phyloP scores from a whole-genome alignment of 2,888 invertebrate genomes.

The Torymus auratus region DNA sequence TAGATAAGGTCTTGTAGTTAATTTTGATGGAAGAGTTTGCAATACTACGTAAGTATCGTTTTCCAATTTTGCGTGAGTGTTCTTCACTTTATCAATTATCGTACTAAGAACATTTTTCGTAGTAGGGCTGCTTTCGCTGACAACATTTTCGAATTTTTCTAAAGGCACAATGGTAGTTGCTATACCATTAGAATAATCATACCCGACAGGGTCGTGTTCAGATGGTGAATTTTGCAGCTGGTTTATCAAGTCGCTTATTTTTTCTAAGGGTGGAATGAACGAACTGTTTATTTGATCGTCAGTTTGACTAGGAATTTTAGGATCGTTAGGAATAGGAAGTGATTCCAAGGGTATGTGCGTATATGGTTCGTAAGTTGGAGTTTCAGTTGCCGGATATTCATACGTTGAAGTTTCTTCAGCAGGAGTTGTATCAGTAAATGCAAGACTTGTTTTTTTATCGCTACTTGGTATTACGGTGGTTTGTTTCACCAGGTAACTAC shows the following conservation, averaged over 20 bases:
- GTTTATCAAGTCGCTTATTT: slow-evolving; percentile 52
- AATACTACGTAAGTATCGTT: slow-evolving; percentile 33
- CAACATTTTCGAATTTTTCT: slow-evolving; percentile 37
- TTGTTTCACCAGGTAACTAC: slow-evolving; percentile 21
- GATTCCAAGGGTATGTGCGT: slow-evolving; percentile 45
- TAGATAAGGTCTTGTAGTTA: slow-evolving; percentile 2
- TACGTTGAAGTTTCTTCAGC: slow-evolving; percentile 15
- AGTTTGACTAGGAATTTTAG: slow-evolving; percentile 38
- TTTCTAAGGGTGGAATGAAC: slow-evolving; percentile 51
- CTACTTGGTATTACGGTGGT: neutral
- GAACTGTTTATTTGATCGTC: slow-evolving; percentile 23
- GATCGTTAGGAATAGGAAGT: slow-evolving; percentile 12
- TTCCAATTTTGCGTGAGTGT: slow-evolving; percentile 18
- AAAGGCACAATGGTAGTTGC: slow-evolving; percentile 50
- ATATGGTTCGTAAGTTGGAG: slow-evolving; percentile 32
- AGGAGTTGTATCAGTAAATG: neutral
- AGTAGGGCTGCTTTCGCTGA: slow-evolving; percentile 30
- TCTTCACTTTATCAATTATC: slow-evolving; percentile 22
- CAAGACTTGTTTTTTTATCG: neutral
- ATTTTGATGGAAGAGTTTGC: slow-evolving; percentile 26
- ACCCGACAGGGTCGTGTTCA: slow-evolving; percentile 5
- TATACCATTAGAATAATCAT: slow-evolving; percentile 33
- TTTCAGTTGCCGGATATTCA: slow-evolving; percentile 18
- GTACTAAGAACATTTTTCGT: slow-evolving; percentile 22
- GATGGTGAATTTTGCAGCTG: slow-evolving; percentile 47